A percentile compares a stretch with the other conserved stretches of the same genome.
phyloP scores from a whole-genome alignment of 2,888 invertebrate species.

The Trachelus stipa region DNA sequence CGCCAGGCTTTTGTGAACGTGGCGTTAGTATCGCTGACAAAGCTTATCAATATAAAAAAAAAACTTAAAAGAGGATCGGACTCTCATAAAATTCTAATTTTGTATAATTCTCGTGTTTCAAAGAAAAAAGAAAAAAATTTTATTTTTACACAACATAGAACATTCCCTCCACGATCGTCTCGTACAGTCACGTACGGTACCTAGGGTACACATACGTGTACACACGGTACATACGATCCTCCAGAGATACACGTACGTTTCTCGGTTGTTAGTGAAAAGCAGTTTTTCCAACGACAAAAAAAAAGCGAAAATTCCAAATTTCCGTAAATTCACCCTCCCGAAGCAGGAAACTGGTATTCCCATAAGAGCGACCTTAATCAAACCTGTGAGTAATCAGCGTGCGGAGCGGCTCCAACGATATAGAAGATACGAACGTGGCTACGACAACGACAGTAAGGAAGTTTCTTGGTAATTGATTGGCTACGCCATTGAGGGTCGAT shows the following conservation, averaged over 20 bases:
- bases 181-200: not conserved
- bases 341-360: not conserved
- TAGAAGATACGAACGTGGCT: not conserved
- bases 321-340: not conserved
- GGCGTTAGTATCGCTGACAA: not conserved
- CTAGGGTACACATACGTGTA: not conserved
- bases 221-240: not conserved
- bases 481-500: not conserved
- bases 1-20: conserved; percentile 10
- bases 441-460: not conserved
- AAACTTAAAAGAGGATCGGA: not conserved
- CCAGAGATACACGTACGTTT: not conserved
- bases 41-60: not conserved
- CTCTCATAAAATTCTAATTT: not conserved
- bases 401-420: not conserved
- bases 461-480: not conserved
- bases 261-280: not conserved
- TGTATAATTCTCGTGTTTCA: not conserved
- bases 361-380: not conserved
- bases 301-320: not conserved
- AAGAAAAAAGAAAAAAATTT: not conserved
- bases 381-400: not conserved
- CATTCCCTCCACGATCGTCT: not conserved
- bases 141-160: not conserved
- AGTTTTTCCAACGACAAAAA: not conserved